Conservation (phyloP, 1,140 invertebrate genomes). For the Caenorhabditis brenneri region DNA sequence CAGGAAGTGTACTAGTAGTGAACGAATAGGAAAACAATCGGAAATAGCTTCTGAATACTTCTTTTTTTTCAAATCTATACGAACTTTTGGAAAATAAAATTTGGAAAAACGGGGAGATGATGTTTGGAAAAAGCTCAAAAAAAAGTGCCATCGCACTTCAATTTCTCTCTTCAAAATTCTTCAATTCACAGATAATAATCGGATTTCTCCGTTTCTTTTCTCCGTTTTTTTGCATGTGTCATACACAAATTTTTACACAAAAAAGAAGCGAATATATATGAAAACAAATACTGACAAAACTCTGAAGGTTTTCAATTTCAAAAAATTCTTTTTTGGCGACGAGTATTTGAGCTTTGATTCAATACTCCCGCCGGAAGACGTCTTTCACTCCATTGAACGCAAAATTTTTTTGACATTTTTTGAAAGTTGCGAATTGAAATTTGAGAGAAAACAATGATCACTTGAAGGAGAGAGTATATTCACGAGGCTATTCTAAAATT, state of each 20-base stretch:
- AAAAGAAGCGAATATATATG: neutral
- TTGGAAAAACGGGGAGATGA: neutral
- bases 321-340: neutral
- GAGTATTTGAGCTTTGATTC: neutral
- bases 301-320: neutral
- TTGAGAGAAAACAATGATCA: neutral
- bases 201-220: neutral
- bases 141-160: conserved; percentile 30
- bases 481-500: neutral
- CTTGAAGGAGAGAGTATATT: neutral
- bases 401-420: neutral
- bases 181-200: conserved; percentile 30
- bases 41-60: neutral
- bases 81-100: neutral
- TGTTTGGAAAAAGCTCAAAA: neutral
- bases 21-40: neutral
- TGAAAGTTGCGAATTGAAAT: too few species aligned
- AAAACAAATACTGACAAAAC: neutral
- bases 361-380: neutral
- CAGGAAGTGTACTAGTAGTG: neutral
- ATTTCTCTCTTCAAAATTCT: conserved; percentile 1
- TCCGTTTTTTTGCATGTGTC: neutral
- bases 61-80: neutral
- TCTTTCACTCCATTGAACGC: conserved; percentile 11
- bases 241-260: neutral